Evolutionary conservation across 2,888 invertebrate genomes (phyloP), one percentile per base, ranked within the genome.

Genomic region (Chydorus sphaericus): DNA sequence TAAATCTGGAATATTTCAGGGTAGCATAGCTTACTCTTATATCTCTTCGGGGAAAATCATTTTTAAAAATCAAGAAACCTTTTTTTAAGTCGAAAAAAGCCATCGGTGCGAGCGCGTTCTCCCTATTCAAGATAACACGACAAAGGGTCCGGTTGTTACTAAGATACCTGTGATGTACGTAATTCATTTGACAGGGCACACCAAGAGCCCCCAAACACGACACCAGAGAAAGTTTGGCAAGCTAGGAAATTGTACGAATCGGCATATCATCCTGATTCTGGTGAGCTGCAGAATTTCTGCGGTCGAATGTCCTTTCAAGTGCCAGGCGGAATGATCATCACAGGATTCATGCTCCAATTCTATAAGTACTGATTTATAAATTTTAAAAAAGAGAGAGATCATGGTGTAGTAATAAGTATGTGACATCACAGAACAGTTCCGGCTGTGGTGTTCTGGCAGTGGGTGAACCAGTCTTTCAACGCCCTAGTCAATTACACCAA

Each of bases 401-500:
- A 1, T 61, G 62, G 14, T 14, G 28, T 18, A 30, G 31, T 36
- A 8, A 29, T 62, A 58, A 60, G 55, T 16, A 61, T 67, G 68
- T 18, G 26, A 44, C 28, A 23, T 26, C 14, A 4, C 69, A 87
- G 87, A 67, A 85, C 88, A 8, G 80, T 81, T 28, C 80, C 85
- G 29, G 87, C 86, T 2, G 85, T 92, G 6, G 81, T 92, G 2
- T 90, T 92, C 70, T 92, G 91, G 91, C 91, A 92, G 69, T 92
- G 91, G 84, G 82, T 90, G 62, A 92, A 92, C 72, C 92, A 92
- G 70, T 90, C 90, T 2, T 92, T 92, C 75, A 92, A 92, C 70
- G 92, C 92, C 16, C 69, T 91, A n/a, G 91, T 92, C 33, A 92
- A 92, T 72, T 92, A 89, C 69, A 91, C 91, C 2, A 92, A 92